These are phyloP conservation scores for Mellivora capensis DNA, from an alignment of 2,113 vertebrate species.

Conservation along the genomic window DNA sequence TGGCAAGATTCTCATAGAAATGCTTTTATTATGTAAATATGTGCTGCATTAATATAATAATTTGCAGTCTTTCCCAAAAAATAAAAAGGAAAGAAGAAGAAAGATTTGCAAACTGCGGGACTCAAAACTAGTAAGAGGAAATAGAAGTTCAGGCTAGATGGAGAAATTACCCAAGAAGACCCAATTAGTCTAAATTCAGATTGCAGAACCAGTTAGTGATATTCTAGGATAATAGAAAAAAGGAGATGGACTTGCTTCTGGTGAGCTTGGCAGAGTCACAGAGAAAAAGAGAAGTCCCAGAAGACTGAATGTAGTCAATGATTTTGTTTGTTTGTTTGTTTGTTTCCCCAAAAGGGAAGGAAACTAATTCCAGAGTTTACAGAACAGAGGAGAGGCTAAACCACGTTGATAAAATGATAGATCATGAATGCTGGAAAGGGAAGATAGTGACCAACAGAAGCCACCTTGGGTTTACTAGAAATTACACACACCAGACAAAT, in stretches of 20 bases:
- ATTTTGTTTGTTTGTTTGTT: background rate
- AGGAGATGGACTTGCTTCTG: background rate
- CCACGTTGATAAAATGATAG: background rate
- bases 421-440: background rate
- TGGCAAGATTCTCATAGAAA: slow-evolving; percentile 19
- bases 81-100: background rate
- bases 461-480: background rate
- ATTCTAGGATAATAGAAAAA: background rate
- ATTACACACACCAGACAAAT: background rate
- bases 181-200: background rate
- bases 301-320: background rate
- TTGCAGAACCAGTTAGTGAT: background rate
- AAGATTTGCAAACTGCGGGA: background rate
- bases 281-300: background rate
- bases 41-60: slow-evolving; percentile 25
- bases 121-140: background rate
- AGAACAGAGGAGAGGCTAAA: background rate
- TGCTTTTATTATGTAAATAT: slow-evolving; percentile 40
- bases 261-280: background rate
- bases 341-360: background rate
- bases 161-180: background rate
- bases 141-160: background rate
- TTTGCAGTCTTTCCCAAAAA: background rate
- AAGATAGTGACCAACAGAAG: background rate
- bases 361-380: background rate